Base-by-base conservation (phyloP, 2,797 vertebrate species). In the Esox lucius region DNA sequence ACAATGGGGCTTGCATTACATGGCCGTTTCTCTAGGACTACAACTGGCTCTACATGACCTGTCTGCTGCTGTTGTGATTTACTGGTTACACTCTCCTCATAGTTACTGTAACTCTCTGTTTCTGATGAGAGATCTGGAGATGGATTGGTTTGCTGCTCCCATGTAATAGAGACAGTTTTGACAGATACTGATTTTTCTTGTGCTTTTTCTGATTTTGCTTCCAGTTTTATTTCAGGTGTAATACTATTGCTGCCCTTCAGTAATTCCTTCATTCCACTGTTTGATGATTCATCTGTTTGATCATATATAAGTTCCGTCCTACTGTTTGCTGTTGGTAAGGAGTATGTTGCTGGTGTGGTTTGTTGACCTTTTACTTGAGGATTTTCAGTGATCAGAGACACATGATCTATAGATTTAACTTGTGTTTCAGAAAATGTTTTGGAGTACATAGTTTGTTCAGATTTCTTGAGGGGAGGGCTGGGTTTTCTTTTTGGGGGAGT, bases 401-500 rank as follows among this genome's bases (percentile, higher is more conserved):
- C 7, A 5, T 70, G 73, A 1, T 80, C 84, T 79, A 19, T 59
- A 22, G 19, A 9, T 39, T 19, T 17, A 69, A 0, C 62, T 15
- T 66, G 73, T 0, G 72, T 65, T 35, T 78, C 56, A 71, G 72
- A 78, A 75, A 76, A 75, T 8, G 78, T 78, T 72, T 77, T 51
- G 49, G 28, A 11, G 70, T 73, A 33, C 39, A 19, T 33, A 70
- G 69, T 28, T 13, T 79, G 35, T 26, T 71, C 2, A 84, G 24
- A 19, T 39, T 39, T 74, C 74, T 24, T 66, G 73, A 70, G 75
- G 59, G 61, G 79, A 74, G 76, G 89, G 51, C n/a, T 81, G 16
- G 74, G 24, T 80, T 82, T 90, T 11, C 73, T 31, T 84, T 90
- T 91, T 62, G 51, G 80, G 12, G 84, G 65, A 70, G 68, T 77